Percentiles rank a stretch among this genome's conserved stretches.
Conservation (phyloP, 2,888 invertebrate species). For the Pammene fasciana region DNA sequence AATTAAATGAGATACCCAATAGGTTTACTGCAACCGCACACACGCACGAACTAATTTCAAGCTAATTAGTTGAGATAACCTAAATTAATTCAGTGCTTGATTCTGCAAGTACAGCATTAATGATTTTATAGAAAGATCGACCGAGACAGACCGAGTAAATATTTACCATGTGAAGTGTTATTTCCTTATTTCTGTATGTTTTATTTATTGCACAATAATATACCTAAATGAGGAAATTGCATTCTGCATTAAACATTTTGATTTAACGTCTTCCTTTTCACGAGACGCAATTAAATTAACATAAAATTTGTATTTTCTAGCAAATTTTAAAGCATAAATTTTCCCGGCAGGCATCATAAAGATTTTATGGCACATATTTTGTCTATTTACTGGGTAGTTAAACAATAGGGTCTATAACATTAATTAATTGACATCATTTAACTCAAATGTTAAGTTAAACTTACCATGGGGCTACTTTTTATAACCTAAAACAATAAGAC, state of each 20-base stretch:
- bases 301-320: not conserved
- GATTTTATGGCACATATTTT: conserved; percentile 14
- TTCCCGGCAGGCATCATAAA: not conserved
- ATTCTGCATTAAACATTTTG: not conserved
- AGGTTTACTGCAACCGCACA: not conserved
- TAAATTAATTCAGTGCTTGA: not conserved
- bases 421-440: not conserved
- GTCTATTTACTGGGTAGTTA: conserved; percentile 4
- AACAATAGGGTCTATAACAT: not conserved
- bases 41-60: not conserved
- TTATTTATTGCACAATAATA: not conserved
- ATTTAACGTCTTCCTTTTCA: not conserved
- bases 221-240: not conserved
- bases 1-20: not conserved
- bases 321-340: not conserved
- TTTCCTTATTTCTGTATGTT: too few relatives aligned
- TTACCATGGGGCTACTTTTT: not conserved
- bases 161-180: too few relatives aligned
- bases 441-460: not conserved
- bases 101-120: too few relatives aligned
- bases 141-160: too few relatives aligned
- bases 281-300: not conserved
- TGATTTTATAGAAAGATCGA: too few relatives aligned
- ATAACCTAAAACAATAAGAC: too few relatives aligned
- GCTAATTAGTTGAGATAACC: not conserved